Evolutionary conservation across 2,888 invertebrate genomes (phyloP), one percentile per base, ranked within the genome.

Genomic region (Idaea dimidiata): DNA sequence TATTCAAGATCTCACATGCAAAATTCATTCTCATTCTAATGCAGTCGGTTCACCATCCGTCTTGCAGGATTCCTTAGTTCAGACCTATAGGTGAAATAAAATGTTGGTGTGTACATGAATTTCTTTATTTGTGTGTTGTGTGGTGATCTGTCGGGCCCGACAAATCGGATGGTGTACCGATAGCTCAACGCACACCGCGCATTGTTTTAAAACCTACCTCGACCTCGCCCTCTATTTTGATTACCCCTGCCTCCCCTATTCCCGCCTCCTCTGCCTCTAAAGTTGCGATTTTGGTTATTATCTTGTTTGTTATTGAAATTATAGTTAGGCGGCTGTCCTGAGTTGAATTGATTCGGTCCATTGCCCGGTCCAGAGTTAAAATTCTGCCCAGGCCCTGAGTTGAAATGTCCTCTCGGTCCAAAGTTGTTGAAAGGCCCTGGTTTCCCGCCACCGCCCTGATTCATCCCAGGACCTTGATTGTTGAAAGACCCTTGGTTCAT

Each of bases 221-320:
- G 77, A 0, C 88, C 88, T 17, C 89, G 84, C 0, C 59, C 71
- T 8, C 76, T 81, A 17, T 78, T 74, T 16, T 67, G 78, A 31
- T 78, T 70, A 6, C 77, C 77, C 60, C 81, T 71, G 2, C 81
- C 81, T 3, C 80, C 77, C 60, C 81, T 71, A 2, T 81, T 81
- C 3, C n/a, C n/a, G n/a, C 80, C 73, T 16, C 78, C 81, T 64
- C 83, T 72, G 0, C 84, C 83, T 62, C 84, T 75, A 57, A 80
- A 83, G 62, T 80, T 75, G 54, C 65, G 69, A 18, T 61, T 72
- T 55, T 76, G 75, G 54, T 71, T 71, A 61, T 78, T 78, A 31
- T 76, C 79, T 62, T 74, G 68, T 58, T 66, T 70, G 54, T 72
- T 68, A 57, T 72, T 68, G 54, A 68, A 75, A 54, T 74, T 78